phyloP scores from a whole-genome alignment of 2,888 invertebrate genomes.

The Lathronympha strigana region DNA sequence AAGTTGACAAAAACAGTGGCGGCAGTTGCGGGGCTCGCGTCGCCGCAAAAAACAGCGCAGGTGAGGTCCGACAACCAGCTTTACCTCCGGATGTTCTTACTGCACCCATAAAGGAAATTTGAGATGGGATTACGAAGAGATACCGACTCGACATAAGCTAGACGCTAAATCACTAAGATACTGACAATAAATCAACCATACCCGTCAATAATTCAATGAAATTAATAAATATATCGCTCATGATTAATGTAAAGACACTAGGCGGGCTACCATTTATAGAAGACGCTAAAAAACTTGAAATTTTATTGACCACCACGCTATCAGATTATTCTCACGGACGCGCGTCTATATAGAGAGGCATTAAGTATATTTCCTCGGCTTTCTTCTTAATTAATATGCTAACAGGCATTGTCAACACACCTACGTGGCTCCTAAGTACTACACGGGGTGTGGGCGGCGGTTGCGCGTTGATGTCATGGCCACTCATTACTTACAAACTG shows the following conservation, averaged over 20 bases:
- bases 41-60: slow-evolving; percentile 64
- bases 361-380: slow-evolving; percentile 74
- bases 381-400: slow-evolving; percentile 83
- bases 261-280: slow-evolving; percentile 25
- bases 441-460: slow-evolving; percentile 59
- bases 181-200: slow-evolving; percentile 21
- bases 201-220: slow-evolving; percentile 35
- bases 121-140: slow-evolving; percentile 15
- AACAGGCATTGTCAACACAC: slow-evolving; percentile 79
- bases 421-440: slow-evolving; percentile 65
- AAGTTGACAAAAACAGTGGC: slow-evolving; percentile 74
- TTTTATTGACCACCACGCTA: slow-evolving; percentile 27
- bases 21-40: slow-evolving; percentile 52
- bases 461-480: slow-evolving; percentile 70
- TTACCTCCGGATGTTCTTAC: slow-evolving; percentile 28
- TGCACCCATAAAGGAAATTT: slow-evolving; percentile 25
- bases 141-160: background rate
- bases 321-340: slow-evolving; percentile 41
- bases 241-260: slow-evolving; percentile 32
- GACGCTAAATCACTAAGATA: slow-evolving; percentile 20
- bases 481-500: slow-evolving; percentile 60
- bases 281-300: slow-evolving; percentile 25
- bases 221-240: slow-evolving; percentile 26
- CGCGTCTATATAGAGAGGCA: slow-evolving; percentile 45
- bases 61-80: slow-evolving; percentile 52